These are phyloP conservation scores for Chelonoidis abingdonii DNA, from an alignment of 2,113 vertebrate species.

Conservation along the genomic window DNA sequence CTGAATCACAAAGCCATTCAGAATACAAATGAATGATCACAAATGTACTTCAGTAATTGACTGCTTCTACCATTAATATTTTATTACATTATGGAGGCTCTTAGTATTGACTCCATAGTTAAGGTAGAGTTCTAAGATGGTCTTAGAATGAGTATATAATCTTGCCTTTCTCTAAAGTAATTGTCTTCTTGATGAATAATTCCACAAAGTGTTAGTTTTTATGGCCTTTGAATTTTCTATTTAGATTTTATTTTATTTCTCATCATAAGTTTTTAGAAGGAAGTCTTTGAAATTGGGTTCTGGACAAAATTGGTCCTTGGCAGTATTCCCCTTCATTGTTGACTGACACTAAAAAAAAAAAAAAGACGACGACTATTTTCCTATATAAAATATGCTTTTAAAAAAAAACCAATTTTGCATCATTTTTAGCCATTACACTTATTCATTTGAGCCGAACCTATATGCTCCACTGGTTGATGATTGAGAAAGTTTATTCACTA, in stretches of 20 bases:
- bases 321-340: not conserved
- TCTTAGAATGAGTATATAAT: not conserved
- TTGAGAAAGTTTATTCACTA: not conserved
- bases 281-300: not conserved
- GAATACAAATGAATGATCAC: not conserved
- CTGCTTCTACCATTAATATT: not conserved
- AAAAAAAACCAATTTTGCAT: not conserved
- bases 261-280: not conserved
- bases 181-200: not conserved
- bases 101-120: not conserved
- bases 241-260: not conserved
- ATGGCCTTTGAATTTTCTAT: not conserved
- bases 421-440: not conserved
- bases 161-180: not conserved
- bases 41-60: not conserved
- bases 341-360: not conserved
- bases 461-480: not conserved
- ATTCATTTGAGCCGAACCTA: not conserved
- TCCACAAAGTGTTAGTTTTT: not conserved
- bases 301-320: not conserved
- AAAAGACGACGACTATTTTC: not conserved
- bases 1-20: not conserved
- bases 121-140: not conserved
- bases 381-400: not conserved
- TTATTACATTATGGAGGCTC: not conserved